A percentile compares a stretch with the other conserved stretches of the same genome.
Evolutionary conservation across 2,797 vertebrate species (phyloP).

Genomic region (Esox masquinongy): DNA sequence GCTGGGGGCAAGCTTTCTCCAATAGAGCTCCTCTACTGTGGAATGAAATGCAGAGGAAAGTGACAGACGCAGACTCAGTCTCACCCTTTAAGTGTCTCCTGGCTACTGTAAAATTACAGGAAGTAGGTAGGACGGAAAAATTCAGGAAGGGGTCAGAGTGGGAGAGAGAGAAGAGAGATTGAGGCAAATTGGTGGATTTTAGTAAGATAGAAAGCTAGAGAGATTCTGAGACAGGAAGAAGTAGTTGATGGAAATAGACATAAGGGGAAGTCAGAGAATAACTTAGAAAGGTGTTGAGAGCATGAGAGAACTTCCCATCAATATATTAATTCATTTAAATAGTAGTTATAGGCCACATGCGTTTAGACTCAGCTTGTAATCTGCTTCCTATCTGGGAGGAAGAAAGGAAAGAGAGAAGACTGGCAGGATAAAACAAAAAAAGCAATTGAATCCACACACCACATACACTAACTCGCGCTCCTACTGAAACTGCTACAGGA

Average conservation of each 20-base stretch:
- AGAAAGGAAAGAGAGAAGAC: no score
- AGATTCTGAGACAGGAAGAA: neutral
- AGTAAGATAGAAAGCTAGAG: neutral
- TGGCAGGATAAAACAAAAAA: no score
- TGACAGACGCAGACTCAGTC: no score
- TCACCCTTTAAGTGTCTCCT: no score
- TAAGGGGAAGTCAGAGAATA: neutral
- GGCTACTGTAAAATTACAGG: no score
- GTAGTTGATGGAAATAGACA: neutral
- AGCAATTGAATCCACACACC: conserved; percentile 2
- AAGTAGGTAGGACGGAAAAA: neutral
- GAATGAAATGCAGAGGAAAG: no score
- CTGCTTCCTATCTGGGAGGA: no score
- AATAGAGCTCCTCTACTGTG: no score
- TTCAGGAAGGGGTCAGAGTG: neutral
- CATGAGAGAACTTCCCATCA: neutral
- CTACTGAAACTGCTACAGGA: neutral
- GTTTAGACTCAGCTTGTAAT: neutral
- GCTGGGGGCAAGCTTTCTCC: no score
- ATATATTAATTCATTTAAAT: neutral
- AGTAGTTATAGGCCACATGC: neutral
- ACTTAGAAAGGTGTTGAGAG: neutral
- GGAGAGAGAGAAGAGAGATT: neutral
- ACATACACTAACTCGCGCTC: neutral
- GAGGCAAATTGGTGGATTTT: no score